Evolutionary conservation across 2,888 invertebrate species (phyloP), one percentile per base, ranked within the genome.

Genomic region (Cephalotes varians): DNA sequence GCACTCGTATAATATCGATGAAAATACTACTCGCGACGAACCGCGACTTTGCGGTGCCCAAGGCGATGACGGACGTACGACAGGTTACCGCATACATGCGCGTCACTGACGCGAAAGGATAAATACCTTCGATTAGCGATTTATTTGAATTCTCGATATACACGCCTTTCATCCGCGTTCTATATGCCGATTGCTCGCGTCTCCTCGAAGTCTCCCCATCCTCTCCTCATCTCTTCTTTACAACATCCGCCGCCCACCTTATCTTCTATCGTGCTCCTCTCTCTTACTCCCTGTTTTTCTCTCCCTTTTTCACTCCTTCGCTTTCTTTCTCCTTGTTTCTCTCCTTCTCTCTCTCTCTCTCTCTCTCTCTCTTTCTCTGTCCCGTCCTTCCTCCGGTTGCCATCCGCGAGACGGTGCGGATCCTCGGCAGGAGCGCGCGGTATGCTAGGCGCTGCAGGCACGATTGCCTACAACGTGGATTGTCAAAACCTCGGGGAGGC

Each of bases 91-190:
- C 86, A 85, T 86, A 85, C 83, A 79, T 81, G 84, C 85, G 82
- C 85, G 82, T 90, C 88, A 89, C 84, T 83, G 86, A 60, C 72
- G 82, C 86, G 86, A 88, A 80, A 90, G 86, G 90, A 90, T 89
- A 89, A 89, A 89, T 85, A 90, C 89, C 89, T 86, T 87, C 91
- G 92, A 93, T 93, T 92, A 92, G 90, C 92, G 92, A 93, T 93
- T 93, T 93, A 93, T 93, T 93, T 88, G 91, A 92, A 93, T 93
- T 93, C 91, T 81, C 86, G 85, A 80, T 81, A 60, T 69, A 62
- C 81, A 18, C 37, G 15, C 15, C 74, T 81, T 37, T 69, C 74
- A 56, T 74, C 25, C 74, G 25, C 62, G 80, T 80, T 71, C 56
- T 82, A 60, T 84, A 83, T 81, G 74, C 81, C 83, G 81, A 85